Base-by-base conservation (phyloP, 1,140 invertebrate genomes). In the Aphaenogaster rudis region DNA sequence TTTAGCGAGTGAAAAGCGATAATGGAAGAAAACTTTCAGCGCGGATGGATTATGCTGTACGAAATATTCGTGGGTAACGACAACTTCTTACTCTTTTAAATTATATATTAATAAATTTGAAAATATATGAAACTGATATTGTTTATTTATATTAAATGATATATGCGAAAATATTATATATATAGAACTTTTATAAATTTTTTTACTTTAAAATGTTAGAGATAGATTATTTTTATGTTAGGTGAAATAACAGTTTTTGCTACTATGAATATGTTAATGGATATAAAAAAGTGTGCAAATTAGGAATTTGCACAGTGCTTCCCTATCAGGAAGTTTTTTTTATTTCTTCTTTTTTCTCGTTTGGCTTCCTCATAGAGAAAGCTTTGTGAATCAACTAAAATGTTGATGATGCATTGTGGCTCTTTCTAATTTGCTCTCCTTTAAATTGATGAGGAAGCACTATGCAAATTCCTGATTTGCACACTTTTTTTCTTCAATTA, bases 221-320 rank as follows among this genome's bases (percentile, higher is more conserved):
- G 42, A 69, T 3, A n/a, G 11, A 69, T 45, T 48, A 52, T n/a
- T 74, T 17, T 36, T 74, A 67, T 54, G 7, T 57, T 57, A 57
- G 36, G 4, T 71, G 15, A 57, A 74, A 54, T 21, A 74, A 54
- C 8, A 39, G 6, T 0, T 54, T 39, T 57, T 39, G 1, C 50
- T 21, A 54, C 36, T 36, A 74, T 57, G 15, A n/a, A 72, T 52
- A 0, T 33, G 0, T 57, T 76, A 57, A 72, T 39, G 1, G 15
- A n/a, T 21, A 57, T 42, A 28, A 28, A 28, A 28, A 28, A 28
- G 28, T 28, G 28, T 28, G 28, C 28, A 28, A 28, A 28, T 28
- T 28, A 28, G 28, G 28, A 28, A 28, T 28, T 28, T 28, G 28
- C 28, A 28, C 28, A 28, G 28, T 28, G 28, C 28, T 28, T 28